Evolutionary conservation across 2,797 vertebrate genomes (phyloP), one percentile per base, ranked within the genome.

Genomic region (Neostethus bicornis): DNA sequence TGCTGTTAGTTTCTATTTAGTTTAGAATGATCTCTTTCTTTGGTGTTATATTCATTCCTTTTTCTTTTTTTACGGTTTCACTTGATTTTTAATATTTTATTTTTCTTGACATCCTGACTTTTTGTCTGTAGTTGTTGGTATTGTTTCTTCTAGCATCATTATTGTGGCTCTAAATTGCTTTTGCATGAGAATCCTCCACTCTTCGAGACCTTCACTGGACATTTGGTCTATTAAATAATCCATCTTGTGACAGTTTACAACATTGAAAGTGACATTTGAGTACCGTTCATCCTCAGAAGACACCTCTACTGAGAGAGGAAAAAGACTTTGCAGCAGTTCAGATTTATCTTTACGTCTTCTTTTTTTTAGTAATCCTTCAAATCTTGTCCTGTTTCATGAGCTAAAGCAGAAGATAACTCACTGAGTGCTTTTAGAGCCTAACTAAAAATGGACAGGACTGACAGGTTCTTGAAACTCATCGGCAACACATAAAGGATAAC

Each of bases 331-430:
- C 28, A 1, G 14, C 14, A 34, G 14, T 17, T 42, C 10, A 10
- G 3, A 67, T 61, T 23, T 23, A 28, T 55, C 65, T 56, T 21
- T 26, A 66, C 52, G 23, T 12, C 8, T n/a, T n/a, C 21, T 28
- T 23, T 19, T 11, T 23, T 12, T 9, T 8, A 28, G 12, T 34
- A 10, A 24, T n/a, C 48, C 35, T 16, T 48, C 57, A 5, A 51
- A 19, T 19, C 21, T 4, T 43, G 38, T 44, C 63, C 46, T 3
- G 4, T 28, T 20, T 17, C 4, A 4, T 31, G 11, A 31, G 12
- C 25, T 7, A 0, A 31, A 16, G 44, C 53, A 73, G 62, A 55
- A 47, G 11, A 14, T 37, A 60, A 59, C 2, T 26, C 8, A 0
- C 45, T 21, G 11, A 29, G 28, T 19, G 31, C 26, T 37, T 44